A percentile compares a stretch with the other conserved stretches of the same genome.
These are phyloP conservation scores for Nomada flava DNA, from an alignment of 2,888 invertebrate genomes.

Conservation along the genomic window DNA sequence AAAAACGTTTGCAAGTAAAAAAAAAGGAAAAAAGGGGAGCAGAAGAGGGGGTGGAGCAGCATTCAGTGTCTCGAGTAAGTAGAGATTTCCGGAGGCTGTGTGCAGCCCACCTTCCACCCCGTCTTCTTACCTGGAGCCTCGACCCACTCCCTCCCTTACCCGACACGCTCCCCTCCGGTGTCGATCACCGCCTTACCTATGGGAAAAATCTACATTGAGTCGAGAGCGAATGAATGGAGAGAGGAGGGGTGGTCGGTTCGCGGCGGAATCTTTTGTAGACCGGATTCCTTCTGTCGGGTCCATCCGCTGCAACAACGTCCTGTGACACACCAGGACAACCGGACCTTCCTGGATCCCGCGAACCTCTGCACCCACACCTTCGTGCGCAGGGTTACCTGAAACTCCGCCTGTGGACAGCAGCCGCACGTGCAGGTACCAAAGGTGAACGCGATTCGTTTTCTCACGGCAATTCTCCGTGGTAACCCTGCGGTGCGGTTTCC, in stretches of 20 bases:
- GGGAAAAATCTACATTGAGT: conserved; percentile 80
- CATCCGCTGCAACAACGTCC: conserved; percentile 58
- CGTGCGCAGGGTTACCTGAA: conserved; percentile 55
- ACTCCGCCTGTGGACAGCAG: conserved; percentile 19
- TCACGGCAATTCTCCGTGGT: conserved; percentile 65
- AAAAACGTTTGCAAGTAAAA: conserved; percentile 24
- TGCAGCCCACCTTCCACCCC: conserved; percentile 23
- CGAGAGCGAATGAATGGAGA: conserved; percentile 78
- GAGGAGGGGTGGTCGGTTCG: conserved; percentile 51
- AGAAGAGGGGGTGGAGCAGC: conserved; percentile 60
- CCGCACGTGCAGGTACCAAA: conserved; percentile 57
- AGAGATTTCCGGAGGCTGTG: conserved; percentile 82
- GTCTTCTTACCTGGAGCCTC: conserved; percentile 78
- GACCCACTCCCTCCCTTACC: conserved; percentile 34
- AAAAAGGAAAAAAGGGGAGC: conserved; percentile 22
- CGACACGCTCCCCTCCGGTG: conserved; percentile 17
- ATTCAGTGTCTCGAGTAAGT: conserved; percentile 82
- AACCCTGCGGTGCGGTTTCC: conserved; percentile 40
- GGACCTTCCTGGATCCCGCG: conserved; percentile 48
- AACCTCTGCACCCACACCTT: conserved; percentile 47
- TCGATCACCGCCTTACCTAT: conserved; percentile 67
- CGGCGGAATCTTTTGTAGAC: conserved; percentile 81
- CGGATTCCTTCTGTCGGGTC: conserved; percentile 74
- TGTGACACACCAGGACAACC: conserved; percentile 31
- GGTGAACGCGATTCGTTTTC: conserved; percentile 56